A percentile compares a stretch with the other conserved stretches of the same genome.
Evolutionary conservation across 2,113 vertebrate genomes (phyloP).

Genomic region (Nettapus auritus): DNA sequence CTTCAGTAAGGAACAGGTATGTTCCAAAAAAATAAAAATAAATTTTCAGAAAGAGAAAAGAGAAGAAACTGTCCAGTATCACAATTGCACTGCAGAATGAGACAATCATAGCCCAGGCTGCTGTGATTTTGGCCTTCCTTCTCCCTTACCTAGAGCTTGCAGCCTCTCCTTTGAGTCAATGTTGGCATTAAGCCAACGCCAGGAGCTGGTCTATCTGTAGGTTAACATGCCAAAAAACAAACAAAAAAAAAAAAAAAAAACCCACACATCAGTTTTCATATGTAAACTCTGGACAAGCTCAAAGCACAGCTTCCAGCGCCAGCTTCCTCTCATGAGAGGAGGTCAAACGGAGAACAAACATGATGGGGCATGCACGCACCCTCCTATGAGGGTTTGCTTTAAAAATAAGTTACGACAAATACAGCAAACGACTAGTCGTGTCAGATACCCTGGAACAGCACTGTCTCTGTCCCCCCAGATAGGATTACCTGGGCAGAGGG

Average conservation of each 20-base stretch:
- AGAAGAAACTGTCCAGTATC: background rate
- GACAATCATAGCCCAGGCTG: background rate
- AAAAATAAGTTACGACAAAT: background rate
- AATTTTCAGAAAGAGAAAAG: too few relatives aligned
- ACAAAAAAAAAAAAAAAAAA: background rate
- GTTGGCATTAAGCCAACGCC: background rate
- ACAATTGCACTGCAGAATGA: background rate
- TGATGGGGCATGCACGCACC: background rate
- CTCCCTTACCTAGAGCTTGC: background rate
- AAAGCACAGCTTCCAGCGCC: background rate
- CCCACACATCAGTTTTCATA: background rate
- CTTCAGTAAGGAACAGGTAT: background rate
- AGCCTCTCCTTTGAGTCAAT: background rate
- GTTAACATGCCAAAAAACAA: background rate
- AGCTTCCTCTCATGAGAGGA: background rate
- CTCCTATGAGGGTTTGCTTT: background rate
- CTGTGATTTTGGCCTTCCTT: background rate
- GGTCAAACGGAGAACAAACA: background rate
- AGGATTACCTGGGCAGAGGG: background rate
- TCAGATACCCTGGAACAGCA: background rate
- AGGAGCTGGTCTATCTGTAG: background rate
- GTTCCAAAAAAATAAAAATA: background rate
- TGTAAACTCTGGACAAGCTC: background rate
- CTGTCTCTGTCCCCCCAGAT: background rate
- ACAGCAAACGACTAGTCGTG: background rate